phyloP scores from a whole-genome alignment of 2,888 invertebrate genomes.

The Antheraea yamamai region DNA sequence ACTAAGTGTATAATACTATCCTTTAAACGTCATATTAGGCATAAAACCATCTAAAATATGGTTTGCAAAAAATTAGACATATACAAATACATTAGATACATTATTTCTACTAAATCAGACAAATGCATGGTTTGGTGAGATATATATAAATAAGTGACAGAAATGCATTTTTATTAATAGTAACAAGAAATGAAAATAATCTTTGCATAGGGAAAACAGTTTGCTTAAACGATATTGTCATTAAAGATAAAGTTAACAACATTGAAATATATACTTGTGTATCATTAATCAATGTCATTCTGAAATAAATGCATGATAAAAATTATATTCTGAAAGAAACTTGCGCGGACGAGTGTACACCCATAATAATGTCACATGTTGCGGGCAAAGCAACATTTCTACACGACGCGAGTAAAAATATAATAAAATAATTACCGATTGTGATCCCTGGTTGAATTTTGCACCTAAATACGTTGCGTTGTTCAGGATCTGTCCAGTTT shows the following conservation, averaged over 20 bases:
- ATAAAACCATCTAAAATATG: neutral
- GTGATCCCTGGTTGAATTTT: slow-evolving; percentile 64
- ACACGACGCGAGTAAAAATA: slow-evolving; percentile 65
- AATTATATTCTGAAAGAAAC: slow-evolving; percentile 48
- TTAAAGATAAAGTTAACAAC: neutral
- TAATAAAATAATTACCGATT: slow-evolving; percentile 79
- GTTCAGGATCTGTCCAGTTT: slow-evolving; percentile 75
- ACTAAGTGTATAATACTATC: neutral
- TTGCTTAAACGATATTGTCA: neutral
- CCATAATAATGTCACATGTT: slow-evolving; percentile 81
- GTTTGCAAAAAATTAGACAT: no score
- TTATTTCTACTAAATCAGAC: neutral
- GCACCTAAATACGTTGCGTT: slow-evolving; percentile 72
- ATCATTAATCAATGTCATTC: slow-evolving; percentile 39
- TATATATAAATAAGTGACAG: neutral
- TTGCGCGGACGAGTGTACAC: slow-evolving; percentile 66
- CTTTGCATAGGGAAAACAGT: neutral
- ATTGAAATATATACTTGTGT: slow-evolving; percentile 23
- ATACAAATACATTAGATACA: no score
- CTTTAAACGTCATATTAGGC: neutral
- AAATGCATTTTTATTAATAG: neutral
- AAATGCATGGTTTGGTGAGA: neutral
- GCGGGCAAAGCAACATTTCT: slow-evolving; percentile 72
- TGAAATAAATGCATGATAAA: slow-evolving; percentile 38
- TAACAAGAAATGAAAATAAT: neutral